These are phyloP conservation scores for Nebria ingens DNA, from an alignment of 1,140 invertebrate genomes.

Conservation along the genomic window DNA sequence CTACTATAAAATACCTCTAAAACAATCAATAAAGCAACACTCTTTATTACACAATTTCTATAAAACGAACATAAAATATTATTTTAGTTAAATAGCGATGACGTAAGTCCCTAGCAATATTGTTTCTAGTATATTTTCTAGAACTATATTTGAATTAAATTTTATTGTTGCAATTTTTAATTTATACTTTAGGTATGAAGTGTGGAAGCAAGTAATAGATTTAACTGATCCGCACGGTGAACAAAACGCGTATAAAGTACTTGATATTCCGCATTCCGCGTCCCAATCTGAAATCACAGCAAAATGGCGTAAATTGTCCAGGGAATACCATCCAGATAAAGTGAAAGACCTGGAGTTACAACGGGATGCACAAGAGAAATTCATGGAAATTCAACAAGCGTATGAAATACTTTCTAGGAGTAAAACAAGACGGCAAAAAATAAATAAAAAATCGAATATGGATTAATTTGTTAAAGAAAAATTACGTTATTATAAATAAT, in stretches of 20 bases:
- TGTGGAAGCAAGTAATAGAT: slow-evolving; percentile 79
- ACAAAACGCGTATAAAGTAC: slow-evolving; percentile 75
- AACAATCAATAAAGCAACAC: too few species aligned
- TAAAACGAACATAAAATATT: too few species aligned
- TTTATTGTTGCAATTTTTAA: background rate
- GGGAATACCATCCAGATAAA: slow-evolving; percentile 90
- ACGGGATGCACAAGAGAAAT: slow-evolving; percentile 65
- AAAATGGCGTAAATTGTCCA: slow-evolving; percentile 68
- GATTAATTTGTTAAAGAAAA: too few species aligned
- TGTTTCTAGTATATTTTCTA: too few species aligned
- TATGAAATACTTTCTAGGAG: slow-evolving; percentile 82
- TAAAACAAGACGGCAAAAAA: slow-evolving; percentile 57
- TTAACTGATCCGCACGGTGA: slow-evolving; percentile 81
- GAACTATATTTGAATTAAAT: too few species aligned
- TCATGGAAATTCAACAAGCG: slow-evolving; percentile 88
- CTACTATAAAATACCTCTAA: too few species aligned
- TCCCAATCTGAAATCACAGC: slow-evolving; percentile 77
- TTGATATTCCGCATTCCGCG: slow-evolving; percentile 62
- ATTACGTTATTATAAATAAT: too few species aligned
- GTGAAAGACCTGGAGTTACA: slow-evolving; percentile 58
- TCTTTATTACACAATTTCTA: too few species aligned
- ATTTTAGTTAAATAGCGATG: too few species aligned
- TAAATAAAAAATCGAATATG: slow-evolving; percentile 51
- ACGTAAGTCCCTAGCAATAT: too few species aligned
- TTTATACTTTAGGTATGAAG: slow-evolving; percentile 40